These are phyloP conservation scores for Panurus biarmicus DNA, from an alignment of 2,113 vertebrate species.

Conservation along the genomic window DNA sequence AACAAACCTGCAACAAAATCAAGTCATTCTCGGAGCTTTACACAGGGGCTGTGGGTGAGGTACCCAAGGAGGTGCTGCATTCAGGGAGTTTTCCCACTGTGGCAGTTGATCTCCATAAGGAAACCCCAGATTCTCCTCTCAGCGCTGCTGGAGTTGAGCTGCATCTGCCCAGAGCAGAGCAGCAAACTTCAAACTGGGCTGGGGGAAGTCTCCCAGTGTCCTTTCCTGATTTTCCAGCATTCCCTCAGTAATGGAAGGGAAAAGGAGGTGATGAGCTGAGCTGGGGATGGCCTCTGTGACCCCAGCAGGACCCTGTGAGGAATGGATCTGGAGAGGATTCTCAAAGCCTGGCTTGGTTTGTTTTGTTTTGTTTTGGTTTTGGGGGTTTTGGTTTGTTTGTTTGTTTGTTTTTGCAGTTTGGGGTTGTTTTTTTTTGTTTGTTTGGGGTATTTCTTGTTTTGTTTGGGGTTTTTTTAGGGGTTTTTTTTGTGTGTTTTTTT, in stretches of 20 bases:
- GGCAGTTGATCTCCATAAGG: rapidly evolving
- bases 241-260: too few species aligned
- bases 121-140: not conserved
- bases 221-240: not conserved
- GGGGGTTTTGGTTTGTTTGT: too few species aligned
- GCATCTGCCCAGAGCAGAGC: rapidly evolving
- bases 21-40: not conserved
- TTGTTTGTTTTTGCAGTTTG: too few species aligned
- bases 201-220: not conserved
- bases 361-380: too few species aligned
- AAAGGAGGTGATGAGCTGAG: rapidly evolving
- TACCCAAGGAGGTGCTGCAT: not conserved
- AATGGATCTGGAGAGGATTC: too few species aligned
- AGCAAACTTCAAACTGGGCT: rapidly evolving
- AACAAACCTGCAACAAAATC: rapidly evolving
- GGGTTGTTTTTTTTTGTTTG: too few species aligned
- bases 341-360: too few species aligned
- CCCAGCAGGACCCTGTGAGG: too few species aligned
- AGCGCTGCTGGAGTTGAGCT: rapidly evolving
- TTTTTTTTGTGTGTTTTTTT: too few species aligned
- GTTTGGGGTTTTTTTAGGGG: too few species aligned
- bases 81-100: rapidly evolving
- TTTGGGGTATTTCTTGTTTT: too few species aligned
- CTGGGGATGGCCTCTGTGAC: rapidly evolving
- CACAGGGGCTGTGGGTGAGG: rapidly evolving